Conservation (phyloP, 2,888 invertebrate genomes). For the Microctonus brassicae region DNA sequence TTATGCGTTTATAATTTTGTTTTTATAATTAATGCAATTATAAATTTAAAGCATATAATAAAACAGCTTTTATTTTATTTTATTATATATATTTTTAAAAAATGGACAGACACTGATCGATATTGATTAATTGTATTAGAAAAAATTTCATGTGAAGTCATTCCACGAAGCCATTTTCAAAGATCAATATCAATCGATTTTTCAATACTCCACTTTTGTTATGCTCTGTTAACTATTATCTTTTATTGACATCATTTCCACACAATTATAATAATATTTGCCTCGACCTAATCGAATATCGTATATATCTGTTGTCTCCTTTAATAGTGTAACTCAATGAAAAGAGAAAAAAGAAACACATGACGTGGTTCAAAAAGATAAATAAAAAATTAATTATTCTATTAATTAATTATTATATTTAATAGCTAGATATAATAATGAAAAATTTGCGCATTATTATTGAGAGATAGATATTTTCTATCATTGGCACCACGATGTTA, state of each 20-base stretch:
- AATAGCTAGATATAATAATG: no score
- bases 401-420: no score
- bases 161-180: background rate
- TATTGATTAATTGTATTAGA: background rate
- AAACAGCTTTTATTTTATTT: no score
- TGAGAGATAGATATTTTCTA: background rate
- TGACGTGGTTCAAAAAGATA: no score
- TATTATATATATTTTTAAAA: background rate
- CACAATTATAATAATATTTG: background rate
- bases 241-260: background rate
- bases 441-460: no score
- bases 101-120: background rate
- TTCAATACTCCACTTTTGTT: background rate
- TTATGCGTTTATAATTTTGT: no score
- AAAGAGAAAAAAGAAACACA: background rate
- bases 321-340: background rate
- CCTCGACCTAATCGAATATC: background rate
- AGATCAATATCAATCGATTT: background rate
- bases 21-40: no score
- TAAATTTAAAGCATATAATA: no score
- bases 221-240: background rate
- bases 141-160: background rate
- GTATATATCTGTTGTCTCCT: background rate
- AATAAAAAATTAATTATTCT: no score
- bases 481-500: conserved; percentile 20